Evolutionary conservation across 2,888 invertebrate genomes (phyloP), one percentile per base, ranked within the genome.

Genomic region (Drosophila subquinaria): DNA sequence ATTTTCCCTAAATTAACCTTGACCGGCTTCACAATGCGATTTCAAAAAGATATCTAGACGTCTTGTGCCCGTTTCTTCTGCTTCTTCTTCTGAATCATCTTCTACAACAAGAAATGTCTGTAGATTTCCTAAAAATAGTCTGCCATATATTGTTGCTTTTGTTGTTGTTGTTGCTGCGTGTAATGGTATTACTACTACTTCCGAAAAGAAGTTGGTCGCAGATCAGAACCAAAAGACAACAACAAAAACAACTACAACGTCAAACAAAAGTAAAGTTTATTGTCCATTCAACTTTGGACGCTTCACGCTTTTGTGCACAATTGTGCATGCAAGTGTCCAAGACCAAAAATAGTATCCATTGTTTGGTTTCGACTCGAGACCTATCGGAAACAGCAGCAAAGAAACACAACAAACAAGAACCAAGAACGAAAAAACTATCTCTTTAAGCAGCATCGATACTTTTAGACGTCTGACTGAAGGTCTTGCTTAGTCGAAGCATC

Each of bases 261-360:
- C 17, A 48, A 59, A 59, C 47, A 59, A 48, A 59, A 59, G 59
- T 48, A 65, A 73, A 79, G 76, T 74, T 85, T 79, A 84, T 85
- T 88, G 88, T 88, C 88, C 82, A 72, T 72, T 74, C 69, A 85
- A 60, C 50, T 65, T 67, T 81, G 64, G 64, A 60, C 57, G 67
- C 87, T 84, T 84, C 88, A 84, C 90, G 84, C 84, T 79, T 84
- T 89, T 89, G 73, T 85, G 84, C 88, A 89, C 90, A 89, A 89
- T 84, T 84, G 85, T 89, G 84, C 84, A 88, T 88, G 83, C 83
- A 88, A 81, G 89, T 84, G 83, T 79, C 86, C 76, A 73, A 88
- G 76, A 70, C 83, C 88, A 71, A 84, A 89, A 84, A 89, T 88
- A 84, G 83, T 75, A 60, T 63, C 82, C 79, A 71, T 84, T 84